Conservation (phyloP, 2,888 invertebrate genomes). For the Trypoxylon attenuatum region DNA sequence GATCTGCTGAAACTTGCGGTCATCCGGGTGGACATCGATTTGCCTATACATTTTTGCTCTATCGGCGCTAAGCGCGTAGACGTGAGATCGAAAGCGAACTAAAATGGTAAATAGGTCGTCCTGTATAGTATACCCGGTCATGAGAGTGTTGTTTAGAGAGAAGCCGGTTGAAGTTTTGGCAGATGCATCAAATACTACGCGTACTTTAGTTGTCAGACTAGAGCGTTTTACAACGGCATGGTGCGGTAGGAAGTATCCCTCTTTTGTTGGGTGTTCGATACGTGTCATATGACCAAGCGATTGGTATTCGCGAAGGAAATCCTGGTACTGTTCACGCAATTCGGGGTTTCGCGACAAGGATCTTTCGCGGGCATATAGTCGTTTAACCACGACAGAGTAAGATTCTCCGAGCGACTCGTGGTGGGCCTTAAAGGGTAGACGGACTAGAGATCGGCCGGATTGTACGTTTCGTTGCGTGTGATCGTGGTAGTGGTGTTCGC, state of each 20-base stretch:
- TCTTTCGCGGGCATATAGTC: too few relatives aligned
- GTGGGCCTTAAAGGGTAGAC: too few relatives aligned
- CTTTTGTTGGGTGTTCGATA: too few relatives aligned
- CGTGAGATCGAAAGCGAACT: neutral
- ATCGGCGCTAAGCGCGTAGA: neutral
- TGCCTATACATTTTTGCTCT: conserved; percentile 3
- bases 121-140: neutral
- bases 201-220: neutral
- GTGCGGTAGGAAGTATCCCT: neutral
- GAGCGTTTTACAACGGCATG: neutral
- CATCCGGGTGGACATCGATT: neutral
- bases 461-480: too few relatives aligned
- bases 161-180: neutral
- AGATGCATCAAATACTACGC: neutral
- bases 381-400: too few relatives aligned
- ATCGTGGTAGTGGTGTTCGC: conserved; percentile 24
- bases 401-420: too few relatives aligned
- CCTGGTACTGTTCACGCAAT: too few relatives aligned
- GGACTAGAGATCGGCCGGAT: too few relatives aligned
- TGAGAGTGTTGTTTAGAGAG: neutral
- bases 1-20: neutral
- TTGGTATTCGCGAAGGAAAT: too few relatives aligned
- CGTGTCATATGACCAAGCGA: too few relatives aligned
- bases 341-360: too few relatives aligned
- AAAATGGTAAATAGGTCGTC: neutral